Evolutionary conservation across 2,888 invertebrate species (phyloP), one percentile per base, ranked within the genome.

Genomic region (Cephonodes hylas): DNA sequence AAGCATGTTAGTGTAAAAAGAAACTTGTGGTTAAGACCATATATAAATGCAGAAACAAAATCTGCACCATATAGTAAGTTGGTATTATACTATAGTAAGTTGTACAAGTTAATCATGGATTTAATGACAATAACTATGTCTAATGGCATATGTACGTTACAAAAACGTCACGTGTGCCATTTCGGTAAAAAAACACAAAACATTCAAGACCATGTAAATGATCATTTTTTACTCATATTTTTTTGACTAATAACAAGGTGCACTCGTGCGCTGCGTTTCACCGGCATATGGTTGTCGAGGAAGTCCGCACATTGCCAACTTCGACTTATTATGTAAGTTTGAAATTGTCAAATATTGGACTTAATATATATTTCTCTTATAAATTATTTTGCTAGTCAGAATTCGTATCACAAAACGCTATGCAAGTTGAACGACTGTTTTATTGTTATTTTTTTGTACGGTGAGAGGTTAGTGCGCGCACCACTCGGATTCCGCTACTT

Each of bases 181-280:
- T 72, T 71, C 67, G 64, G 34, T 60, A 68, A 76, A 80, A 82
- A 85, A 86, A 83, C 76, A 73, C 73, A 86, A 84, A 88, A 87
- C 80, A 74, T 78, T 70, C 73, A 71, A 75, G 70, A 71, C 78
- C 82, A 87, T 82, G 82, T 80, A 86, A 89, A 86, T 84, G 78
- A 68, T 72, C 69, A 81, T 77, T 72, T 79, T 74, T 78, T 67
- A 71, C 74, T 4, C 73, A 76, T 77, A 81, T 79, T 75, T 53
- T 86, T 89, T 89, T 87, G 85, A 86, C 71, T 84, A 84, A 88
- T 86, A 79, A 85, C 79, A 85, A 83, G 82, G 83, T 85, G 83
- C 81, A 75, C 75, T 76, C 72, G 77, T 79, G 75, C 77, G 79
- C 77, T 74, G 72, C 76, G 85, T 88, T 88, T 88, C 88, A 70